phyloP scores from a whole-genome alignment of 2,797 vertebrate genomes.

The Chrosomus eos region DNA sequence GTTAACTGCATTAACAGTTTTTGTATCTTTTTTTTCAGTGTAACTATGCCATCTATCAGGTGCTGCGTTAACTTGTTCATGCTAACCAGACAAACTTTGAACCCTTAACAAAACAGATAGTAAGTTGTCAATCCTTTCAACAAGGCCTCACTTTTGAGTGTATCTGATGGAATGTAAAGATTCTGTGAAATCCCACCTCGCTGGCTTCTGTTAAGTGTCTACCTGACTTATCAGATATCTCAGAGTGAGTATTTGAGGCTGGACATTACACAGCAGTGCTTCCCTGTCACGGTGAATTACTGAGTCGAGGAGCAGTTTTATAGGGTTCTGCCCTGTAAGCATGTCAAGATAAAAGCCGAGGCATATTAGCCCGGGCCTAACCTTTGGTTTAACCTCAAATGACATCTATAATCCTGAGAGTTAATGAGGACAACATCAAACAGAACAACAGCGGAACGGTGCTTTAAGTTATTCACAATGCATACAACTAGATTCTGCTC shows the following conservation, averaged over 20 bases:
- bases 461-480: not conserved
- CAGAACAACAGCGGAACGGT: not conserved
- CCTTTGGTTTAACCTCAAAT: slow-evolving; percentile 30
- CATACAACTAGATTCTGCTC: not conserved
- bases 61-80: not conserved
- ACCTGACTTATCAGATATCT: slow-evolving; percentile 31
- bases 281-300: slow-evolving; percentile 14
- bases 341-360: slow-evolving; percentile 43
- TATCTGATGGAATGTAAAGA: slow-evolving; percentile 37
- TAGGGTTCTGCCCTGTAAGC: slow-evolving; percentile 25
- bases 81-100: not conserved
- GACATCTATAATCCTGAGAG: slow-evolving; percentile 20
- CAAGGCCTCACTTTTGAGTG: not conserved
- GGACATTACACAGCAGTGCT: slow-evolving; percentile 14
- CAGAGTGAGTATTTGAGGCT: not conserved
- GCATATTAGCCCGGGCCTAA: slow-evolving; percentile 30
- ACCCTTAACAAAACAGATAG: not conserved
- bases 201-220: slow-evolving; percentile 25
- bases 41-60: not conserved
- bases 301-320: slow-evolving; percentile 2
- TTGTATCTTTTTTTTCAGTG: too few relatives aligned
- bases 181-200: slow-evolving; percentile 7
- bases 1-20: not conserved
- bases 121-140: not conserved
- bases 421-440: slow-evolving; percentile 33